Evolutionary conservation across 2,797 vertebrate species (phyloP), one percentile per base, ranked within the genome.

Genomic region (Sebastes melanostomus): DNA sequence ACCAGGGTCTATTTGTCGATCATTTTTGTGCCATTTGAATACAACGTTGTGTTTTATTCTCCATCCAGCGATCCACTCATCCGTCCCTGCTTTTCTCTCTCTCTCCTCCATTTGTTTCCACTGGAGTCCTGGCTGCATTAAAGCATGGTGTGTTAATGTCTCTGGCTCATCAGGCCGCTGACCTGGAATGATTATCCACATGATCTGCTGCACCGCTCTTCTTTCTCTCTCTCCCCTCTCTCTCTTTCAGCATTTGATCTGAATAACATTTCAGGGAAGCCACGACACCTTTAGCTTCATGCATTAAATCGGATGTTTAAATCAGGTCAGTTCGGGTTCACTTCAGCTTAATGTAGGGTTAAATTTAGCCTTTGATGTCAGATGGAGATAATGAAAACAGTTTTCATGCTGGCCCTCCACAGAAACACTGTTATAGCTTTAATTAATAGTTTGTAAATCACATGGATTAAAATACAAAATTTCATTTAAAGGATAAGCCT

Each of bases 171-270:
- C 80, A 87, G 70, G 80, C 71, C 58, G 36, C 80, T 91, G 89
- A 92, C 86, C 86, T 89, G 83, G 85, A 91, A 88, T 72, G 81
- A 91, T 91, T 84, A 84, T 90, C 80, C 88, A 86, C 86, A 79
- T 63, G 79, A 90, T 86, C 86, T 81, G 86, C 83, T 72, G 38
- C 83, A n/a, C 54, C 22, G 56, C 22, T 75, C 29, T 36, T 78
- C 46, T 29, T 30, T 72, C 36, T 32, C 24, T 62, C 32, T 52
- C 25, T 25, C 24, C 14, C 16, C 55, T 58, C 25, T 56, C 42
- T 36, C 34, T 60, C 58, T 61, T 68, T 59, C 56, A 50, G 59
- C 69, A 6, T 76, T 69, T 72, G 58, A 71, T 82, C 66, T 36
- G 30, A 75, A 76, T 22, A 74, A 70, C 80, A 59, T 61, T 75